A percentile compares a stretch with the other conserved stretches of the same genome.
phyloP scores from a whole-genome alignment of 37 sponge, comb jelly and placozoan genomes.

The Lycopodina hypogea region DNA sequence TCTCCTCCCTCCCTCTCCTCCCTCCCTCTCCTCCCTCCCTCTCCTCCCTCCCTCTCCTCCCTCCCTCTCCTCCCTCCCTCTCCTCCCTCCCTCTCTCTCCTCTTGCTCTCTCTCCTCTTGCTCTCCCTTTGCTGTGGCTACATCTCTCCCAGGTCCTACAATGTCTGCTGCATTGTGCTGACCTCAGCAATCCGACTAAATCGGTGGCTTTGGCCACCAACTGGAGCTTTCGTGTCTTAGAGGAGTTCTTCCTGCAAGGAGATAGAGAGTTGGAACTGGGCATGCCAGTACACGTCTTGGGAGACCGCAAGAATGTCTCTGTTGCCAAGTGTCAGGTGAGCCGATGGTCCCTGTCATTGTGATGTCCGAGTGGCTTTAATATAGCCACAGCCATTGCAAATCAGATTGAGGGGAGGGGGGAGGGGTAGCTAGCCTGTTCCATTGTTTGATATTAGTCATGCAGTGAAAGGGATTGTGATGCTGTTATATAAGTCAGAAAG shows the following conservation, averaged over 20 bases:
- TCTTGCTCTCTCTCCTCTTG: neutral
- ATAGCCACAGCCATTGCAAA: neutral
- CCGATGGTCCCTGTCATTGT: neutral
- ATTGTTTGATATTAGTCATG: too few species aligned
- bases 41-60: neutral
- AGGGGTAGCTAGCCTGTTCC: too few species aligned
- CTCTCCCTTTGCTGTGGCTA: neutral
- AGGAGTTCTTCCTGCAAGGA: conserved; percentile 82
- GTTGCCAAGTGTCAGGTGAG: conserved; percentile 71
- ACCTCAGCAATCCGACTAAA: conserved; percentile 80
- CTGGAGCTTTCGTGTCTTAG: conserved; percentile 67
- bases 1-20: neutral
- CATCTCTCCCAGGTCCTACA: conserved; percentile 59
- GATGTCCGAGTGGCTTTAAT: neutral
- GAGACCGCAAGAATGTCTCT: conserved; percentile 63
- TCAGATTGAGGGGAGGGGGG: too few species aligned
- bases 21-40: neutral
- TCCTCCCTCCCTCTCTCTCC: neutral
- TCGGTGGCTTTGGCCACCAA: conserved; percentile 30
- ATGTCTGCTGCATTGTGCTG: conserved; percentile 83
- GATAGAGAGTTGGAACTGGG: conserved; percentile 70
- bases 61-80: neutral
- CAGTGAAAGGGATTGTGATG: neutral
- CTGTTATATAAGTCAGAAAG: neutral
- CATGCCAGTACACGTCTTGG: conserved; percentile 59